These are phyloP conservation scores for Trichechus manatus DNA, from an alignment of 2,113 vertebrate genomes.

Conservation along the genomic window DNA sequence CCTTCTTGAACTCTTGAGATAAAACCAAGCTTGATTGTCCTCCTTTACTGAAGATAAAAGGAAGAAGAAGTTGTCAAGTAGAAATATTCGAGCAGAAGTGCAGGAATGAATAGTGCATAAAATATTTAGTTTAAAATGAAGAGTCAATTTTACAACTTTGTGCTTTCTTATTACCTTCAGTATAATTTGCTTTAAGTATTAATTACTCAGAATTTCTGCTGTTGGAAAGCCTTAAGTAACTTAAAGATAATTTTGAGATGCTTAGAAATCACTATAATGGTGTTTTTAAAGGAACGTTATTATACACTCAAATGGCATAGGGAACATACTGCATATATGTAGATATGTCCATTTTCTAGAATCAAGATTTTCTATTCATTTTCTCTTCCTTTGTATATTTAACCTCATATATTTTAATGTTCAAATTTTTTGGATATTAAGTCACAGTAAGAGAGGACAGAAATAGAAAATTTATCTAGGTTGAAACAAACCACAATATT, in stretches of 20 bases:
- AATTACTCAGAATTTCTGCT: background rate
- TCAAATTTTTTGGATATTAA: background rate
- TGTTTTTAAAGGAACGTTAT: background rate
- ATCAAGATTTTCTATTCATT: background rate
- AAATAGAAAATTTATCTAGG: constrained; percentile 33
- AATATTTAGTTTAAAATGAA: background rate
- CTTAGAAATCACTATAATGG: constrained; percentile 6
- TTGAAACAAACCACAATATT: background rate
- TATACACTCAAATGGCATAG: background rate
- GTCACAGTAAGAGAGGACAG: background rate
- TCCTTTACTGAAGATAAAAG: background rate
- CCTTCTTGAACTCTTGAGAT: constrained; percentile 18
- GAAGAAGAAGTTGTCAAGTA: background rate
- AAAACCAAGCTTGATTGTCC: background rate
- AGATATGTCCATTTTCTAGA: background rate
- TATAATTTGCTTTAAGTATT: background rate
- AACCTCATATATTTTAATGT: background rate
- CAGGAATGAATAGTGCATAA: constrained; percentile 43
- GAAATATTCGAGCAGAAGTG: background rate
- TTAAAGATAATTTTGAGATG: constrained; percentile 19
- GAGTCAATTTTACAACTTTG: background rate
- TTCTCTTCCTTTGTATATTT: background rate
- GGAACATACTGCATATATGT: background rate
- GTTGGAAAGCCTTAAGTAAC: constrained; percentile 6
- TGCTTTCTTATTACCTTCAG: background rate